These are phyloP conservation scores for Dolichomitus sp. DNA, from an alignment of 2,888 invertebrate species.

Conservation along the genomic window DNA sequence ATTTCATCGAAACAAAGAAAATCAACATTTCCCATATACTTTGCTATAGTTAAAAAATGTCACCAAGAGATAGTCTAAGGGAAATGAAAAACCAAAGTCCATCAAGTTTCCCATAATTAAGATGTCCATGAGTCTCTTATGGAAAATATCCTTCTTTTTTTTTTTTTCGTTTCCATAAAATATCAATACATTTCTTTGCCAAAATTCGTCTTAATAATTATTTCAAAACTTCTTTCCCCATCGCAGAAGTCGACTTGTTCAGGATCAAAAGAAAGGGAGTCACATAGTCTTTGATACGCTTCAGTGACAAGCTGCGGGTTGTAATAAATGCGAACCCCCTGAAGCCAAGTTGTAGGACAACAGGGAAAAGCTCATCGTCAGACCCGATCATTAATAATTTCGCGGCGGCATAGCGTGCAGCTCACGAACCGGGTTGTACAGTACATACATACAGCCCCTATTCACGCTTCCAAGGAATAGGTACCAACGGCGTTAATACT, in stretches of 20 bases:
- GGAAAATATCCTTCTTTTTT: too few relatives aligned
- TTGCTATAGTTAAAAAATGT: too few relatives aligned
- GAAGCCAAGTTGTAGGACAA: slow-evolving; percentile 21
- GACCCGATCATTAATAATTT: slow-evolving; percentile 45
- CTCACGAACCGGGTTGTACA: neutral
- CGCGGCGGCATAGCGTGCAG: slow-evolving; percentile 23
- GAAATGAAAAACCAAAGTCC: too few relatives aligned
- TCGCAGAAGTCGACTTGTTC: neutral
- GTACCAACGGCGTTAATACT: slow-evolving; percentile 10
- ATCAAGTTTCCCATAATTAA: too few relatives aligned
- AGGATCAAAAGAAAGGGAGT: neutral
- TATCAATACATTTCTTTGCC: too few relatives aligned
- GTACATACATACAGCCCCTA: slow-evolving; percentile 3
- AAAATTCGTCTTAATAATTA: neutral
- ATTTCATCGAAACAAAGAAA: too few relatives aligned
- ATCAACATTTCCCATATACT: too few relatives aligned
- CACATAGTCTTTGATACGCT: neutral
- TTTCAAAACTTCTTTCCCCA: neutral
- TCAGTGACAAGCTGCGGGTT: neutral
- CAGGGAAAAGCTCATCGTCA: slow-evolving; percentile 38
- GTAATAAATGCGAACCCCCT: neutral
- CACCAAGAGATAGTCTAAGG: too few relatives aligned
- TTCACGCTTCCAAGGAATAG: neutral
- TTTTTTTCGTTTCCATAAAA: too few relatives aligned
- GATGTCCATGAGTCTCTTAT: too few relatives aligned